These are phyloP conservation scores for rabbit (Oryctolagus cuniculus) DNA, from an alignment of 2,113 vertebrate species.

Conservation along the genomic window mOryCun1.1 NC_091444.1:96065501-96066000, in stretches of 20 bases:
- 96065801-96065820: neutral
- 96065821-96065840: neutral
- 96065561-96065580: no score
- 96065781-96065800: neutral
- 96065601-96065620: neutral
- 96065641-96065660: neutral
- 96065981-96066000: neutral
- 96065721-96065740: neutral
- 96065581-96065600: neutral
- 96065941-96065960: neutral
- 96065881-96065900: neutral
- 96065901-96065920: neutral
- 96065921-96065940: neutral
- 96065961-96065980: neutral
- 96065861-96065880: neutral
- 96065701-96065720: no score
- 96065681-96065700: neutral
- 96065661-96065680: neutral
- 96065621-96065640: neutral
- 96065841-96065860: neutral
- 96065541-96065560: no score
- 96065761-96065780: neutral
- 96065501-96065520: no score
- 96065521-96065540: no score
- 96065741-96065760: neutral